Conservation (phyloP, 2,888 invertebrate species). For the Scotopteryx bipunctaria region DNA sequence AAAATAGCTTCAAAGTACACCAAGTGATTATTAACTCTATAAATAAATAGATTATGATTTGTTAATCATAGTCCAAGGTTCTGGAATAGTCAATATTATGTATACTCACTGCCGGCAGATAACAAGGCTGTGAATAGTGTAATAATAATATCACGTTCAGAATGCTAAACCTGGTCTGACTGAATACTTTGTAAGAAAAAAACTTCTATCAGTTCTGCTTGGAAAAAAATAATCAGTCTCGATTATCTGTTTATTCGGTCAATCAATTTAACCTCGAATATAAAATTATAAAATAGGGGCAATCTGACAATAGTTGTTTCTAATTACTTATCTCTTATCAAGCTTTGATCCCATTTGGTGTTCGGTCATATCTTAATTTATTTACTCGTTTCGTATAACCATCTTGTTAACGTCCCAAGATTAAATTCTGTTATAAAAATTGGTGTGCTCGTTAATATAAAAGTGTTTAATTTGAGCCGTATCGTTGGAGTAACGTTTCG, state of each 20-base stretch:
- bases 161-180: background rate
- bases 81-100: background rate
- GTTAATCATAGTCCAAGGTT: constrained; percentile 16
- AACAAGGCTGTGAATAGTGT: constrained; percentile 10
- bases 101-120: constrained; percentile 5
- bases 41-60: constrained; percentile 6
- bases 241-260: constrained; percentile 18
- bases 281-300: background rate
- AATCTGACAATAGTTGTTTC: background rate
- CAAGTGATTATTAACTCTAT: constrained; percentile 1
- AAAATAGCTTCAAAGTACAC: background rate
- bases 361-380: constrained; percentile 1
- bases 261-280: constrained; percentile 16
- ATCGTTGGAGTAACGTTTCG: constrained; percentile 31
- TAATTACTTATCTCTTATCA: background rate
- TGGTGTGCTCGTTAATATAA: background rate
- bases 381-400: constrained; percentile 2
- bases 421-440: constrained; percentile 3
- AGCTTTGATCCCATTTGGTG: background rate
- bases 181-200: background rate
- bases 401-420: background rate
- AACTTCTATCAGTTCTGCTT: too few species aligned
- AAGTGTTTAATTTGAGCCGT: constrained; percentile 18
- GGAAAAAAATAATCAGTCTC: background rate
- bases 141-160: background rate